Conservation (phyloP, 1,140 invertebrate species). For the Araneus ventricosus region DNA sequence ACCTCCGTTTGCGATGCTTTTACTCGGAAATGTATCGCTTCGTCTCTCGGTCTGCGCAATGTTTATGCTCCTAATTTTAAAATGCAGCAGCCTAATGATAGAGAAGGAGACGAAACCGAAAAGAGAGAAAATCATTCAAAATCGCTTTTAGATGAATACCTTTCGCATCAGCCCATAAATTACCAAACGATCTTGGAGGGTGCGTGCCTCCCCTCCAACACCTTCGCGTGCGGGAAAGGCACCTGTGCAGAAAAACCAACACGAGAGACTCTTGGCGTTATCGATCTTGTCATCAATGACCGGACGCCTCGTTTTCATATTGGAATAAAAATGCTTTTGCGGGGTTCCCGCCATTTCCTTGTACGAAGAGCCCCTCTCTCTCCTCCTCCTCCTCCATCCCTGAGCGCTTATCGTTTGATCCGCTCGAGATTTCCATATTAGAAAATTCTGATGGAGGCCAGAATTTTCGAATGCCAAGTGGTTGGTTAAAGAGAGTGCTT, state of each 20-base stretch:
- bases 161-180: not conserved
- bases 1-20: too few species aligned
- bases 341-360: not conserved
- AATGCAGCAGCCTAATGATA: not conserved
- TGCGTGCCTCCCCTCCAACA: not conserved
- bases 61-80: not conserved
- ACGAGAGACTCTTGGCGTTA: not conserved
- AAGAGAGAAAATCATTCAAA: not conserved
- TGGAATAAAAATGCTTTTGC: slow-evolving; percentile 27
- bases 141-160: not conserved
- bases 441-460: not conserved
- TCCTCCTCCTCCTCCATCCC: not conserved
- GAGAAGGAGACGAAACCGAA: not conserved
- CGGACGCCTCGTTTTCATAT: slow-evolving; percentile 2
- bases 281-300: slow-evolving; percentile 51
- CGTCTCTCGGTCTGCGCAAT: too few species aligned
- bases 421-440: not conserved
- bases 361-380: not conserved
- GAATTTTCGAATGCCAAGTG: not conserved
- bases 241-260: slow-evolving; percentile 51
- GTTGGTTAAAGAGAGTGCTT: not conserved
- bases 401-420: not conserved
- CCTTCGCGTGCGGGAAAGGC: not conserved
- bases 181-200: not conserved
- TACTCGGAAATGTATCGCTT: too few species aligned